These are phyloP conservation scores for Borostomias antarcticus DNA, from an alignment of 2,797 vertebrate species.

Conservation along the genomic window DNA sequence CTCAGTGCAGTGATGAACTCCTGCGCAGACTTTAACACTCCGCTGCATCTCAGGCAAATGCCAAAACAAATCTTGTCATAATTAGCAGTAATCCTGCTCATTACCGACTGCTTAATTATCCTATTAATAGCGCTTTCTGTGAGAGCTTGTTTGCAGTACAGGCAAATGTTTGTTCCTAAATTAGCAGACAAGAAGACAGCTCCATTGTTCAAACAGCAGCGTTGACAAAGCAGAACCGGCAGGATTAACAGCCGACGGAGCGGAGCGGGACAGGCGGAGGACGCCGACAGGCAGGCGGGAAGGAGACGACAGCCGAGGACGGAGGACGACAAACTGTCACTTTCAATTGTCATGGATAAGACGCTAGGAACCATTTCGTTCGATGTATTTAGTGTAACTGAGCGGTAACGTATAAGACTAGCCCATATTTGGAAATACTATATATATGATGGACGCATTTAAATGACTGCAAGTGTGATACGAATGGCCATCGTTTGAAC, in stretches of 20 bases:
- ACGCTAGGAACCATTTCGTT: no score
- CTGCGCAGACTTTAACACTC: constrained; percentile 92
- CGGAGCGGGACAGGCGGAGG: constrained; percentile 64
- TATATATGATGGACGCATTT: background rate
- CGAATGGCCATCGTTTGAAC: constrained; percentile 7
- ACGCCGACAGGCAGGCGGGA: constrained; percentile 69
- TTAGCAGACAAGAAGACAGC: constrained; percentile 96
- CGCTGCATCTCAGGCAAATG: constrained; percentile 91
- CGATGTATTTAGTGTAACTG: no score
- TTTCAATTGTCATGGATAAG: no score
- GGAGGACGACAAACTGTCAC: no score
- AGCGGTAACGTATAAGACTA: no score
- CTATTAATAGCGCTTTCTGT: constrained; percentile 99
- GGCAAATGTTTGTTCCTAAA: constrained; percentile 99
- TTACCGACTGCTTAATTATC: constrained; percentile 99
- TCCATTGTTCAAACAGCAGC: constrained; percentile 86
- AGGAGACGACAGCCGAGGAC: no score
- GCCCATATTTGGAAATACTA: constrained; percentile 8
- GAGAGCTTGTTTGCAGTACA: constrained; percentile 93
- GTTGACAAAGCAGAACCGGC: constrained; percentile 82
- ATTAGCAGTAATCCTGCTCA: constrained; percentile 99
- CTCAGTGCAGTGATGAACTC: constrained; percentile 86
- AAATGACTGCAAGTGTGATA: constrained; percentile 44
- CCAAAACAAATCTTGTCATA: constrained; percentile 99
- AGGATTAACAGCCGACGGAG: constrained; percentile 78